Conservation (phyloP, 2,888 invertebrate species). For the Drosophila limbata region DNA sequence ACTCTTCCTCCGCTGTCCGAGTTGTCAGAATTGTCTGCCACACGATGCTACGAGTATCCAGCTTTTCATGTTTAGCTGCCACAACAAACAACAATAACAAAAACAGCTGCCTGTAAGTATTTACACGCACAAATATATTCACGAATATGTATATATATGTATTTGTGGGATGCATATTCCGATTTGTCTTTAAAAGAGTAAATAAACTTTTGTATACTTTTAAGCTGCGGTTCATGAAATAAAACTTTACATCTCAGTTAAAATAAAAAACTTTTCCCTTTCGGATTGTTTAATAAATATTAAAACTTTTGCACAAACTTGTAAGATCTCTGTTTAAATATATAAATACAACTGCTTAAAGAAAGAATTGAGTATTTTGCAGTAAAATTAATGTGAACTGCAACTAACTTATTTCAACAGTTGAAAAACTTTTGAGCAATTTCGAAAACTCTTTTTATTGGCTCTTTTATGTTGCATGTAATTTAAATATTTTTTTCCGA, state of each 20-base stretch:
- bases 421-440: neutral
- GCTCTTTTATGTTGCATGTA: too few relatives aligned
- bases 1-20: conserved; percentile 19
- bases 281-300: conserved; percentile 21
- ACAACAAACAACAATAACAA: conserved; percentile 14
- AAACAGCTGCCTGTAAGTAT: conserved; percentile 2
- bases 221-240: conserved; percentile 46
- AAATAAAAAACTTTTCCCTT: conserved; percentile 31
- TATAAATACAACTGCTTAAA: neutral
- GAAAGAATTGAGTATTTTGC: conserved; percentile 8
- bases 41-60: conserved; percentile 21
- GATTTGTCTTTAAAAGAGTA: conserved; percentile 38
- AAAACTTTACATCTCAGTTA: conserved; percentile 35
- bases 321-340: conserved; percentile 12
- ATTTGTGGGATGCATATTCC: conserved; percentile 28
- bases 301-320: conserved; percentile 30
- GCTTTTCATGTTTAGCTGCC: conserved; percentile 26
- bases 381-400: conserved; percentile 3
- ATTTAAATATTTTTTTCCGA: too few relatives aligned
- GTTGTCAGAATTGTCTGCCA: conserved; percentile 40
- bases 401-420: conserved; percentile 4
- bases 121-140: neutral
- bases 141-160: neutral
- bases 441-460: neutral
- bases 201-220: conserved; percentile 41